Evolutionary conservation across 2,797 vertebrate genomes (phyloP).

Genomic region (Pseudotriccus pelzelni): DNA sequence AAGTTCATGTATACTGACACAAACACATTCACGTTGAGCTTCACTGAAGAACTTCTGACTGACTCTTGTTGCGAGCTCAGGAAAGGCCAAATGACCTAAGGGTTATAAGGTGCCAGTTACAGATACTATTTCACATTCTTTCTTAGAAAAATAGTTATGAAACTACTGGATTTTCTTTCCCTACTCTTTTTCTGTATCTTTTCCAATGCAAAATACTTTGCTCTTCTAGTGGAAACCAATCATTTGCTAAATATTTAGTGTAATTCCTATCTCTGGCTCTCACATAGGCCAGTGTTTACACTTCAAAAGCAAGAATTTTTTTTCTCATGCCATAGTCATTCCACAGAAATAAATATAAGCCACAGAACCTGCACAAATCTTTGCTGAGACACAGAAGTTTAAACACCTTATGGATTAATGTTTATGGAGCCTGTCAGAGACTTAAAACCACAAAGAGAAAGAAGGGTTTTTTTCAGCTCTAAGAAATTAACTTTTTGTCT

Average conservation of each 20-base stretch:
- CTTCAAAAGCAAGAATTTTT: constrained; percentile 27
- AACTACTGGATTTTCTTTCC: constrained; percentile 32
- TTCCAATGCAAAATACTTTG: constrained; percentile 34
- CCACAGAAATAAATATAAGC: constrained; percentile 32
- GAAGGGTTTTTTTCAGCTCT: constrained; percentile 28
- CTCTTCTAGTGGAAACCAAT: constrained; percentile 41
- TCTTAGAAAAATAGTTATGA: constrained; percentile 59
- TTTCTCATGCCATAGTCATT: not conserved
- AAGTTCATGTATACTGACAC: not conserved
- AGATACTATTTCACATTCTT: constrained; percentile 61
- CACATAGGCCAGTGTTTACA: constrained; percentile 13
- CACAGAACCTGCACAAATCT: constrained; percentile 36
- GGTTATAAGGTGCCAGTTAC: constrained; percentile 55
- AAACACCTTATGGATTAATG: constrained; percentile 33
- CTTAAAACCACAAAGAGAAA: constrained; percentile 35
- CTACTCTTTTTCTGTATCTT: not conserved
- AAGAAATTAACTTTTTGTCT: constrained; percentile 4
- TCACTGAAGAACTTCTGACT: not conserved
- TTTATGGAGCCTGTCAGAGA: constrained; percentile 45
- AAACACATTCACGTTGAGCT: not conserved
- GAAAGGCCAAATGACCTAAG: constrained; percentile 34
- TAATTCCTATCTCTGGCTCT: constrained; percentile 33
- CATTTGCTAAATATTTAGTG: constrained; percentile 55
- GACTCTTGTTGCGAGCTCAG: not conserved
- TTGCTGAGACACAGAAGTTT: constrained; percentile 16